A percentile compares a stretch with the other conserved stretches of the same genome.
Evolutionary conservation across 2,888 invertebrate genomes (phyloP).

Genomic region (Phyto melanocephala): DNA sequence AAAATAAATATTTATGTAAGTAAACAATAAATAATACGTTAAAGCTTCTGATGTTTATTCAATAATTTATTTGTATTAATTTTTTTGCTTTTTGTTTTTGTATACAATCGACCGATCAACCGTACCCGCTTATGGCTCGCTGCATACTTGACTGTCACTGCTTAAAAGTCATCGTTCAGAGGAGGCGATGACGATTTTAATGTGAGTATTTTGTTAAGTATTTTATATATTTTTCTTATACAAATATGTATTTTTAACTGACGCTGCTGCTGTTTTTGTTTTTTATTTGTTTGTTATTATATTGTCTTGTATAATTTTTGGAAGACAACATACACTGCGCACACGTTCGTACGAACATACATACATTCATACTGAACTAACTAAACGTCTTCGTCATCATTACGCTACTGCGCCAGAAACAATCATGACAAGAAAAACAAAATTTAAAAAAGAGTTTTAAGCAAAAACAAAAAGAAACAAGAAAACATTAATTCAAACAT

Average conservation of each 20-base stretch:
- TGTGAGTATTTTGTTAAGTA: constrained; percentile 58
- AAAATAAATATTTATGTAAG: constrained; percentile 5
- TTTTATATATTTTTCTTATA: constrained; percentile 33
- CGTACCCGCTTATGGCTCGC: constrained; percentile 63
- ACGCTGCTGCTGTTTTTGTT: not conserved
- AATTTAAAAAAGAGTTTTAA: not conserved
- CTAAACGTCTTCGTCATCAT: constrained; percentile 15
- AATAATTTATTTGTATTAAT: constrained; percentile 2
- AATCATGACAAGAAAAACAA: not conserved
- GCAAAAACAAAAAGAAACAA: not conserved
- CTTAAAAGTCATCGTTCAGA: constrained; percentile 63
- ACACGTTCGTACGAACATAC: not conserved
- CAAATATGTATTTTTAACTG: constrained; percentile 21
- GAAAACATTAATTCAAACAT: constrained; percentile 4
- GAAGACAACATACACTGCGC: constrained; percentile 44
- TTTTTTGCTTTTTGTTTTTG: constrained; percentile 12
- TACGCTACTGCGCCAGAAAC: constrained; percentile 29
- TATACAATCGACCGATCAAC: constrained; percentile 48
- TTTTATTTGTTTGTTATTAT: constrained; percentile 12
- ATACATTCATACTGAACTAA: constrained; percentile 16
- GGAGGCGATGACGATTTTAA: constrained; percentile 63
- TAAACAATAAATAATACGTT: not conserved
- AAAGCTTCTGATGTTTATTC: constrained; percentile 23
- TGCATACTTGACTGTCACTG: constrained; percentile 63
- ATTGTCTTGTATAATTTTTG: constrained; percentile 23